Conservation (phyloP, 2,888 invertebrate species). For the Atethmia centrago region DNA sequence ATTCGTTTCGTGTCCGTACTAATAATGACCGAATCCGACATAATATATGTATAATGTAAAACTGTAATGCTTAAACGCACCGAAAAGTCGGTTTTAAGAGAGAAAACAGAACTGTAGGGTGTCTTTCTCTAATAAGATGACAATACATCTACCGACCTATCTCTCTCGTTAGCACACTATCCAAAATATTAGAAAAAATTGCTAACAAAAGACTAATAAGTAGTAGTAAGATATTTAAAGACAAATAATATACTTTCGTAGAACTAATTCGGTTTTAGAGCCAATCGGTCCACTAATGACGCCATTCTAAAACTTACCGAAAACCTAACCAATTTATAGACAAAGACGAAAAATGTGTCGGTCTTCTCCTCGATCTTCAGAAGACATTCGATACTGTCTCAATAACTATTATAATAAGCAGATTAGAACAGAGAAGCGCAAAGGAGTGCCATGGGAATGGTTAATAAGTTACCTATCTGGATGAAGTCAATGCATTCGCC, state of each 20-base stretch:
- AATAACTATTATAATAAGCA: not conserved
- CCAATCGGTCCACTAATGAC: not conserved
- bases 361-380: not conserved
- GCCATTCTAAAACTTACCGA: too few species aligned
- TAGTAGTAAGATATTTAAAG: not conserved
- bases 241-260: not conserved
- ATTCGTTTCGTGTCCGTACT: too few species aligned
- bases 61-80: too few species aligned
- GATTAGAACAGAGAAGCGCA: not conserved
- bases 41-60: too few species aligned
- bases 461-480: not conserved
- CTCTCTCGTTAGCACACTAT: too few species aligned
- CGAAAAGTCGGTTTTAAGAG: too few species aligned
- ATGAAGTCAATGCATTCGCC: not conserved
- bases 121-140: too few species aligned
- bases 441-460: not conserved
- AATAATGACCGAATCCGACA: too few species aligned
- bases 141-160: too few species aligned
- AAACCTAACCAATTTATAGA: not conserved
- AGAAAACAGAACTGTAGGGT: too few species aligned
- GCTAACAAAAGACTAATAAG: not conserved
- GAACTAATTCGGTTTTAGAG: not conserved
- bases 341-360: not conserved
- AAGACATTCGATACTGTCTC: not conserved
- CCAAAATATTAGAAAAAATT: not conserved